Conservation (phyloP, 2,888 invertebrate species). For the Frankliniella intonsa region DNA sequence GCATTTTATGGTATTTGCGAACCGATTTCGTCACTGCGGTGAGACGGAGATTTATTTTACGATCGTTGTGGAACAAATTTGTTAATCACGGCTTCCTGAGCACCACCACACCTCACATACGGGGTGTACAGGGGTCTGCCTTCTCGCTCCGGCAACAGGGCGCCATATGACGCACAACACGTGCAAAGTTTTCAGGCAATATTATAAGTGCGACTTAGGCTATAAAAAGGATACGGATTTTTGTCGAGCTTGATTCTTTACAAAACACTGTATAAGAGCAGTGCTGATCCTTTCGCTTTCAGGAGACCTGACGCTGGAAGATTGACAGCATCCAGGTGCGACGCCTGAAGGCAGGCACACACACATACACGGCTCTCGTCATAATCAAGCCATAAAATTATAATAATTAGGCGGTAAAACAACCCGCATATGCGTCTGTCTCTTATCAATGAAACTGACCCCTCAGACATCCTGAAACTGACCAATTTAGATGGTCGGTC, state of each 20-base stretch:
- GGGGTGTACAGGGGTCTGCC: too few species aligned
- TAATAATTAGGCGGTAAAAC: conserved; percentile 2
- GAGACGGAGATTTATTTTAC: not conserved
- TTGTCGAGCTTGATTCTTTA: too few species aligned
- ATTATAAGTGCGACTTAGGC: too few species aligned
- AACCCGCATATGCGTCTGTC: not conserved
- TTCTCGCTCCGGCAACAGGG: too few species aligned
- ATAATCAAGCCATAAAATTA: conserved; percentile 27
- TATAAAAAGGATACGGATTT: too few species aligned
- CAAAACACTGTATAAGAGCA: not conserved
- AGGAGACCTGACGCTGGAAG: not conserved
- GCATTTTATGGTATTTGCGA: not conserved
- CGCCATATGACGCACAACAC: too few species aligned
- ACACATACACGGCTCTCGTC: not conserved
- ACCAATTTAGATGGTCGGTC: too few species aligned
- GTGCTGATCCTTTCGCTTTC: not conserved
- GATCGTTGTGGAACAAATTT: not conserved
- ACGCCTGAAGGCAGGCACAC: not conserved
- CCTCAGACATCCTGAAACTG: too few species aligned
- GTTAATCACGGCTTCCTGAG: not conserved
- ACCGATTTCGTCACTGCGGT: not conserved
- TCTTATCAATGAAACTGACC: not conserved
- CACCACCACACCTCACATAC: too few species aligned
- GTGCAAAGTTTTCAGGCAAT: too few species aligned
- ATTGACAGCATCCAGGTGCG: conserved; percentile 19